These are phyloP conservation scores for Scaptomyza flava DNA, from an alignment of 2,888 invertebrate genomes.

Conservation along the genomic window DNA sequence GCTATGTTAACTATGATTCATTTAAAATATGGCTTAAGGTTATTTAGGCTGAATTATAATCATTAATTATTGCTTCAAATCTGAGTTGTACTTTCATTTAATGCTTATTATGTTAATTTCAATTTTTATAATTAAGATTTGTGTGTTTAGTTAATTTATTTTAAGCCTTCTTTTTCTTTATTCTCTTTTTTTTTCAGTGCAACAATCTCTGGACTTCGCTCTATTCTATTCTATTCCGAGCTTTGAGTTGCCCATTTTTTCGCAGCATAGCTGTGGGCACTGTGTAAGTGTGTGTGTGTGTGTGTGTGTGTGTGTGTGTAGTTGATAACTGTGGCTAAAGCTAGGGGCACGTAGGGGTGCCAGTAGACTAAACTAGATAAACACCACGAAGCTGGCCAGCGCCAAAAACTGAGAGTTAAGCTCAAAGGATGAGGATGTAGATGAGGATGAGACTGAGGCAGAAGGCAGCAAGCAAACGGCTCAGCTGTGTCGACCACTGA, in stretches of 20 bases:
- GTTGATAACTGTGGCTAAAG: constrained; percentile 57
- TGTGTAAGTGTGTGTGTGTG: constrained; percentile 17
- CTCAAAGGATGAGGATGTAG: constrained; percentile 15
- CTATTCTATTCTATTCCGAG: constrained; percentile 19
- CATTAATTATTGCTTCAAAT: no score
- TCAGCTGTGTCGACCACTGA: constrained; percentile 50
- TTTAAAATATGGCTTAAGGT: no score
- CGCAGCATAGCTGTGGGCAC: constrained; percentile 29
- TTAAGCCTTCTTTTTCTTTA: no score
- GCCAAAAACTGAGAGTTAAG: constrained; percentile 43
- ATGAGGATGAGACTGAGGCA: not conserved
- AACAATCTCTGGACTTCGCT: not conserved
- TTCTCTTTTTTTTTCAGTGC: not conserved
- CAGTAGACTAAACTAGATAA: constrained; percentile 69
- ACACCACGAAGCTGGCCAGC: constrained; percentile 61
- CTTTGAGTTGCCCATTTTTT: constrained; percentile 41
- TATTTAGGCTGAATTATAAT: no score
- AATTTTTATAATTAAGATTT: not conserved
- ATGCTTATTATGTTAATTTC: no score
- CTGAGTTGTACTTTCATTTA: no score
- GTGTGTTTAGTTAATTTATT: not conserved
- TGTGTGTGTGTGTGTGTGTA: constrained; percentile 32
- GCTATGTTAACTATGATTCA: no score
- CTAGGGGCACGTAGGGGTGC: constrained; percentile 20
- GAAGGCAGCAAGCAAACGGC: constrained; percentile 14